These are phyloP conservation scores for Tuta absoluta DNA, from an alignment of 2,888 invertebrate species.

Conservation along the genomic window DNA sequence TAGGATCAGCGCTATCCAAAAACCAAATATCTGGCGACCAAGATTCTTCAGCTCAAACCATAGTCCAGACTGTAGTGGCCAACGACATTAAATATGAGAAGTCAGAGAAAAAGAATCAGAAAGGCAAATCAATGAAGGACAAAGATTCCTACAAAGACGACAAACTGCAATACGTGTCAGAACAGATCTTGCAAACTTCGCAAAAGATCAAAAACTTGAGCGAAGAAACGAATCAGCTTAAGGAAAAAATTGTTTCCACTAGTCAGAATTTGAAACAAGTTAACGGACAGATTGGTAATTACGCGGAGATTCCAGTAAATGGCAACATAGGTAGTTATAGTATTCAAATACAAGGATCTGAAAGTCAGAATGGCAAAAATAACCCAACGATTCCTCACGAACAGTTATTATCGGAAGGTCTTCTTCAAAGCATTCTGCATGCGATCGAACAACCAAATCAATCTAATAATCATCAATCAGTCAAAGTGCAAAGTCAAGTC, in stretches of 20 bases:
- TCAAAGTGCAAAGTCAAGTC: constrained; percentile 15
- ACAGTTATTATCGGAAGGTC: constrained; percentile 88
- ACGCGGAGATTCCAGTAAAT: constrained; percentile 70
- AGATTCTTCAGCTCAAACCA: constrained; percentile 59
- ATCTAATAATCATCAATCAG: constrained; percentile 26
- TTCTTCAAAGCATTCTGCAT: constrained; percentile 89
- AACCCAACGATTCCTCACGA: constrained; percentile 84
- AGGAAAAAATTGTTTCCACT: constrained; percentile 63
- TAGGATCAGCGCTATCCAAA: constrained; percentile 76
- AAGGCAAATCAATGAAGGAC: constrained; percentile 61
- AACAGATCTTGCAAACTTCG: constrained; percentile 70
- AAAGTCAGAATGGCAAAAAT: constrained; percentile 68
- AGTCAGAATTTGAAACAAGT: constrained; percentile 56
- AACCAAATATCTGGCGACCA: constrained; percentile 63
- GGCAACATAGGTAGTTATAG: constrained; percentile 85
- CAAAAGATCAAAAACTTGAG: constrained; percentile 66
- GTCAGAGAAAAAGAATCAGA: constrained; percentile 48
- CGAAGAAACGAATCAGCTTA: constrained; percentile 66
- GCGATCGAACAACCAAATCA: constrained; percentile 87
- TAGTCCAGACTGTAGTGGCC: constrained; percentile 57
- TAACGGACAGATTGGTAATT: constrained; percentile 42
- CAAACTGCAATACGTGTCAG: constrained; percentile 55
- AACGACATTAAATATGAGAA: constrained; percentile 56
- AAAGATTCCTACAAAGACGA: constrained; percentile 58
- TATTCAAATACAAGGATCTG: constrained; percentile 88